phyloP scores from a whole-genome alignment of 1,140 invertebrate genomes.

The Eriocheir sinensis region DNA sequence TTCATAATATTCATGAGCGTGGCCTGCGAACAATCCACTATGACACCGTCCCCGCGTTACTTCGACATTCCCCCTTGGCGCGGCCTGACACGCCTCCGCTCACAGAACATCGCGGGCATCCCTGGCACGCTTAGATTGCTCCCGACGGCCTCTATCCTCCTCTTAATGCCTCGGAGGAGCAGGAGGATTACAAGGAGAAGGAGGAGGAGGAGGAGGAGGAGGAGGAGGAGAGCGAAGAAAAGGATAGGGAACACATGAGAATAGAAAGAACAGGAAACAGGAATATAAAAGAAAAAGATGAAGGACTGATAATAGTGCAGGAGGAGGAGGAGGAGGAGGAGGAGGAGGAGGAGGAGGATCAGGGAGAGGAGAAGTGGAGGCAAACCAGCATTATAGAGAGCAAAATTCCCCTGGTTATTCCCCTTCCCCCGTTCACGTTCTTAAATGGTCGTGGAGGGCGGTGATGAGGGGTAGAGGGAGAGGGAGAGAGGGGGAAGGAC shows the following conservation, averaged over 20 bases:
- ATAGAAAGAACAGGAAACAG: too few species aligned
- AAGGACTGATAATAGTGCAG: background rate
- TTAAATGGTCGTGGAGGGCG: too few species aligned
- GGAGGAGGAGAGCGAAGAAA: too few species aligned
- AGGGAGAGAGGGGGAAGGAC: too few species aligned
- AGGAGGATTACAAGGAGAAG: too few species aligned
- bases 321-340: background rate
- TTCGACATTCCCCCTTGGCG: background rate
- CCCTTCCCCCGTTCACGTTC: too few species aligned
- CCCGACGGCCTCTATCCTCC: background rate
- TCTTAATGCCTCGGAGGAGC: too few species aligned
- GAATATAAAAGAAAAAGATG: background rate
- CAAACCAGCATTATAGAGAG: background rate
- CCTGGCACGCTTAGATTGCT: background rate
- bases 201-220: too few species aligned
- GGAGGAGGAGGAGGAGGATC: background rate
- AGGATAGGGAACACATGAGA: too few species aligned
- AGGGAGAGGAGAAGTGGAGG: background rate
- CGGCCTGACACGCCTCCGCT: slow-evolving; percentile 1
- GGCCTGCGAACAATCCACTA: slow-evolving; percentile 3
- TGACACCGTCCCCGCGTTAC: background rate
- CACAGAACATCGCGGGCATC: background rate
- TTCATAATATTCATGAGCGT: slow-evolving; percentile 25
- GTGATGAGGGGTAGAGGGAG: too few species aligned
- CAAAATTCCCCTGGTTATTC: background rate